Evolutionary conservation across 1,140 invertebrate genomes (phyloP).

Genomic region (Sogatella furcifera): DNA sequence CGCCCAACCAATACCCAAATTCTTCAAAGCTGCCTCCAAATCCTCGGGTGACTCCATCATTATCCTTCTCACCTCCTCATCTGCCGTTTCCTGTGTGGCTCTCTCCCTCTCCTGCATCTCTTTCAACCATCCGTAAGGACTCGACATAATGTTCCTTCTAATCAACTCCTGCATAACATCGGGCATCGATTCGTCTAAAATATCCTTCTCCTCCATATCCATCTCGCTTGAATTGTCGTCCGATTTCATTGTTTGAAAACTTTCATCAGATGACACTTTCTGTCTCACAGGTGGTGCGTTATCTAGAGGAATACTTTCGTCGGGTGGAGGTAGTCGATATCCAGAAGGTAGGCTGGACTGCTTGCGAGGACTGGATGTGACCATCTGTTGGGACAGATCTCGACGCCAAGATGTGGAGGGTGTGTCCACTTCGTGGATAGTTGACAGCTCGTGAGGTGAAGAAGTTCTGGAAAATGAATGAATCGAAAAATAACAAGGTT

Average conservation of each 20-base stretch:
- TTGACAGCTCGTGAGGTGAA: not conserved
- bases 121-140: not conserved
- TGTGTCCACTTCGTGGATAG: not conserved
- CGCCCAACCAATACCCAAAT: not conserved
- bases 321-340: not conserved
- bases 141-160: no score
- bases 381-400: not conserved
- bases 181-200: not conserved
- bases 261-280: not conserved
- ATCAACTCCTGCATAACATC: not conserved
- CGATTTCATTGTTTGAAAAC: not conserved
- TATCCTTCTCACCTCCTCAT: not conserved
- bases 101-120: not conserved
- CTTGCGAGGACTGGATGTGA: not conserved
- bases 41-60: not conserved
- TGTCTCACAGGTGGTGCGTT: not conserved
- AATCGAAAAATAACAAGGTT: no score
- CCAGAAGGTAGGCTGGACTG: not conserved
- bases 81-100: not conserved
- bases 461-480: not conserved
- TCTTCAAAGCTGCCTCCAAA: not conserved
- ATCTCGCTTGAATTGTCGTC: not conserved
- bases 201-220: not conserved
- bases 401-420: not conserved
- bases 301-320: not conserved